Conservation (phyloP, 2,797 vertebrate genomes). For the Squalus acanthias region DNA sequence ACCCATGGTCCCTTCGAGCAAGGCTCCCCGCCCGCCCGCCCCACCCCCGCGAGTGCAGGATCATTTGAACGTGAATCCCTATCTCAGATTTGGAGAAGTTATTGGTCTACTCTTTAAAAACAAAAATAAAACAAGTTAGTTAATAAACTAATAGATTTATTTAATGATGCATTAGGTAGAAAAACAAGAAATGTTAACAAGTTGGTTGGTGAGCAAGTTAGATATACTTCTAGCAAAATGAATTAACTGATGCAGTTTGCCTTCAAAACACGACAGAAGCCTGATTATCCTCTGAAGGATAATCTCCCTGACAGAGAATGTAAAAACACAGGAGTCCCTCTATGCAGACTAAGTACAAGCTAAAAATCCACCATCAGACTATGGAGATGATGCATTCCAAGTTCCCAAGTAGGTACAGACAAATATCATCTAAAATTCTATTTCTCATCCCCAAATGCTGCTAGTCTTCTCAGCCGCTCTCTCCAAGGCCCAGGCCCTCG, state of each 20-base stretch:
- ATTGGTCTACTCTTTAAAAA: constrained; percentile 14
- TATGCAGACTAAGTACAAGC: neutral
- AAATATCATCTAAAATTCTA: neutral
- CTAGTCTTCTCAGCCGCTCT: too few species aligned
- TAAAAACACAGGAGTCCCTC: neutral
- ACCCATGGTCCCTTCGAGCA: neutral
- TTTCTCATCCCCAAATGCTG: too few species aligned
- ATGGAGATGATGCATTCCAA: neutral
- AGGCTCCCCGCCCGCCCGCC: neutral
- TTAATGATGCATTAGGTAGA: neutral
- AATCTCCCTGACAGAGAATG: neutral
- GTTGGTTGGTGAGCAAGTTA: constrained; percentile 7
- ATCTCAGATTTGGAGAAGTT: neutral
- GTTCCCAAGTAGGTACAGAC: neutral
- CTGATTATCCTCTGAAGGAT: neutral
- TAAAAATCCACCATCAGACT: neutral
- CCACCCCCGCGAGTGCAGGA: neutral
- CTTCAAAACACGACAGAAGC: neutral
- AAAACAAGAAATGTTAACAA: neutral
- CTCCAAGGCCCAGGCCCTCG: neutral
- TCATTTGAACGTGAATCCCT: neutral
- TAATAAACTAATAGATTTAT: neutral
- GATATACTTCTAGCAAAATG: constrained; percentile 10
- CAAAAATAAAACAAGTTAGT: neutral
- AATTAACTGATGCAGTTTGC: constrained; percentile 20